Evolutionary conservation across 2,888 invertebrate species (phyloP).

Genomic region (Xestia xanthographa): DNA sequence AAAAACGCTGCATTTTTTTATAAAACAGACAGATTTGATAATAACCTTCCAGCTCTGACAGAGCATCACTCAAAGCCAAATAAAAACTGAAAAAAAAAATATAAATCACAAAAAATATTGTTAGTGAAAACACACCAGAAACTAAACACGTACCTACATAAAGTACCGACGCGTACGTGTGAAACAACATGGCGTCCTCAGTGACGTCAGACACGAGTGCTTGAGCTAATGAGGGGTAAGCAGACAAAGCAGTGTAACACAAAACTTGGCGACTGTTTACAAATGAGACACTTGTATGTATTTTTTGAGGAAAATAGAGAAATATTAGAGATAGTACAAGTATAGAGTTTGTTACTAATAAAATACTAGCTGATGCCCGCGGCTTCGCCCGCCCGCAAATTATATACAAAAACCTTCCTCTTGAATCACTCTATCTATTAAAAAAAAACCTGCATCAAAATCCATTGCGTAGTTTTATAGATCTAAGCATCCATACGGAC

Average conservation of each 20-base stretch:
- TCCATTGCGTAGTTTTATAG: no score
- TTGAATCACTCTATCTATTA: no score
- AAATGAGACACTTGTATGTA: slow-evolving; percentile 54
- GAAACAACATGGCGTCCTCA: slow-evolving; percentile 53
- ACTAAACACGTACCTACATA: slow-evolving; percentile 3
- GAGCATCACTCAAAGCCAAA: not conserved
- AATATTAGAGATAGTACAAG: not conserved
- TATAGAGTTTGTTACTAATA: not conserved
- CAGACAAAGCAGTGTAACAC: slow-evolving; percentile 58
- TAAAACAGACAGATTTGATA: not conserved
- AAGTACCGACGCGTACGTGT: slow-evolving; percentile 25
- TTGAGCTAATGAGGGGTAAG: slow-evolving; percentile 67
- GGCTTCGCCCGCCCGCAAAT: no score
- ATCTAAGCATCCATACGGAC: no score
- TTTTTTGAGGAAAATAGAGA: slow-evolving; percentile 36
- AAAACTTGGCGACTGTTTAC: slow-evolving; percentile 45
- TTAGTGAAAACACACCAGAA: not conserved
- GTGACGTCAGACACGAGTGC: slow-evolving; percentile 58
- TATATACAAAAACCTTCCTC: no score
- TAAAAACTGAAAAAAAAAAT: not conserved
- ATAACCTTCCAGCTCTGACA: not conserved
- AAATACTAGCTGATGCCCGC: no score
- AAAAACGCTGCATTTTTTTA: no score
- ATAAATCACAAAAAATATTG: not conserved
- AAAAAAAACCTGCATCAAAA: no score